Base-by-base conservation (phyloP, 2,888 invertebrate genomes). In the Machimus atricapillus region DNA sequence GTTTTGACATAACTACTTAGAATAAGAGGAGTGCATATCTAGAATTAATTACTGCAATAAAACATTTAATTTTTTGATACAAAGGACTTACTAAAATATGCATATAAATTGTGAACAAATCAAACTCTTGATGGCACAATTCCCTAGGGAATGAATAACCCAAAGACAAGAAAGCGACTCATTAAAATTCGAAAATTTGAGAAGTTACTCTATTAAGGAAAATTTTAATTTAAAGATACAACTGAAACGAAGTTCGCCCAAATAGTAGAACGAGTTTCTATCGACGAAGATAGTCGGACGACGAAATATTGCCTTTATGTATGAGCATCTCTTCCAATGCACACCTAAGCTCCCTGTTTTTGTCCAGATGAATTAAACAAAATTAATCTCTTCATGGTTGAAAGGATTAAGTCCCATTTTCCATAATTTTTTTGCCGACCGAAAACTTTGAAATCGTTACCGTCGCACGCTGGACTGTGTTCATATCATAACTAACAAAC, bases 311-410 rank as follows among this genome's bases (percentile, higher is more conserved):
- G 66, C 66, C 27, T 4, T 66, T 23, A 66, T 27, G 52, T 52
- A 19, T 27, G 66, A 27, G 66, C 66, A 66, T 66, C 12, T 66
- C 66, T 66, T 27, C 66, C 66, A 23, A 19, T 19, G 3, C 66
- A 66, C 66, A 66, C 27, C 23, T 27, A 23, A 27, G 66, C 66
- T 66, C 19, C 27, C 66, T 23, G 66, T 66, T 66, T 66, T 66
- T 66, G 27, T 78, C 23, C 43, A 19, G 43, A 78, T 76, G 34
- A 56, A 27, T 19, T 66, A 27, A 66, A 19, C 66, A 66, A 66
- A 81, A 81, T 81, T 81, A 52, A 81, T 46, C 46, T 31, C 52
- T 81, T 27, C 81, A 52, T 56, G 81, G 31, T 52, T 81, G 81
- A 81, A 81, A 52, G 56, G 81, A 81, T 81, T 81, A 56, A 31